Conservation (phyloP, 2,888 invertebrate species). For the Laspeyria flexula region DNA sequence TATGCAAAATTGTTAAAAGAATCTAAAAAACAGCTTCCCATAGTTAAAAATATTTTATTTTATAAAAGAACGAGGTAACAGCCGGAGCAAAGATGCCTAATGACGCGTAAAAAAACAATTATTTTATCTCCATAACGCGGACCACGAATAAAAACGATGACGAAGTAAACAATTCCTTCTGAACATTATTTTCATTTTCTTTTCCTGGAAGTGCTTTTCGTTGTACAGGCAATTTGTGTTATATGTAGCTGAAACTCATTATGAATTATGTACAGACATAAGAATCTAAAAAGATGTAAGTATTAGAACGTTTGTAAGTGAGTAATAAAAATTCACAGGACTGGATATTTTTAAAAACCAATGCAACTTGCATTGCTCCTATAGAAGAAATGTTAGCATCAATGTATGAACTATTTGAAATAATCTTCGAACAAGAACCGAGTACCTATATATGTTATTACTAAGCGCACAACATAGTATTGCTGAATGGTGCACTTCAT, state of each 20-base stretch:
- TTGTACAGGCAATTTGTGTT: neutral
- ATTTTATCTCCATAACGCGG: conserved; percentile 51
- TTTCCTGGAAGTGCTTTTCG: conserved; percentile 13
- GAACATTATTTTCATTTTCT: conserved; percentile 22
- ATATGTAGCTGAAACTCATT: neutral
- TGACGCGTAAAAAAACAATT: conserved; percentile 57
- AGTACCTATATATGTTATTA: conserved; percentile 4
- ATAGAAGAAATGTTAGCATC: conserved; percentile 50
- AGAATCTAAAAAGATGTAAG: too few relatives aligned
- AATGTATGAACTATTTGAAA: conserved; percentile 13
- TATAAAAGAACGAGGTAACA: conserved; percentile 35
- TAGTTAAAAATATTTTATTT: conserved; percentile 39
- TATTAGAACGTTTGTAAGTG: too few relatives aligned
- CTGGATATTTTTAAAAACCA: neutral
- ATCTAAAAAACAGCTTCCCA: conserved; percentile 38
- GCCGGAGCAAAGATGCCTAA: conserved; percentile 48
- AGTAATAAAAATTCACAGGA: too few relatives aligned
- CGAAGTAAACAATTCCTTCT: conserved; percentile 20
- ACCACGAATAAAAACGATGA: conserved; percentile 43
- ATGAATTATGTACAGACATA: neutral
- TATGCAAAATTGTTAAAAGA: conserved; percentile 31
- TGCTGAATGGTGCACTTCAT: conserved; percentile 44
- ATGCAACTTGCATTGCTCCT: conserved; percentile 52
- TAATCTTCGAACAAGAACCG: neutral
- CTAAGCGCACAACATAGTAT: conserved; percentile 30